Conservation (phyloP, 2,113 vertebrate genomes). For the Thamnaconus septentrionalis region DNA sequence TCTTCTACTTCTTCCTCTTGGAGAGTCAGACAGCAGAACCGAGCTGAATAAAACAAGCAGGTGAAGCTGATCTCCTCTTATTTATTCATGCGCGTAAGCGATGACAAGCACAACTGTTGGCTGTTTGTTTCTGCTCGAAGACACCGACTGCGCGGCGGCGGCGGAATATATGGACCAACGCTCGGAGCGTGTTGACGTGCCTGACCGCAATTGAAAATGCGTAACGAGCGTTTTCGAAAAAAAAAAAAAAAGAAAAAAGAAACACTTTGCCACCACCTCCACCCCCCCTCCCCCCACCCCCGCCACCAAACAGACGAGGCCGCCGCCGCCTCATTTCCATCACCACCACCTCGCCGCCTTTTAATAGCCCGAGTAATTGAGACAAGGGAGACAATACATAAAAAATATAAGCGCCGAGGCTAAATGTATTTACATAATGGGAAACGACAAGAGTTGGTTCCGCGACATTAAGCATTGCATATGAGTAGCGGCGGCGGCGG, state of each 20-base stretch:
- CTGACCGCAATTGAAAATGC: slow-evolving; percentile 49
- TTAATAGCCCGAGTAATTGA: slow-evolving; percentile 82
- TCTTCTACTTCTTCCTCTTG: background rate
- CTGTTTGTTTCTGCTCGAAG: slow-evolving; percentile 26
- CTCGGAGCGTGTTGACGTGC: slow-evolving; percentile 54
- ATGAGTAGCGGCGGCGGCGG: slow-evolving; percentile 54
- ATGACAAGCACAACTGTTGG: slow-evolving; percentile 8
- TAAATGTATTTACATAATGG: slow-evolving; percentile 85
- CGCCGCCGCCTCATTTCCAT: slow-evolving; percentile 64
- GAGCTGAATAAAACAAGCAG: slow-evolving; percentile 10
- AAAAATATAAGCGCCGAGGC: slow-evolving; percentile 74
- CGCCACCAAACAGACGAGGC: slow-evolving; percentile 61
- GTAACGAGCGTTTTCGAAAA: slow-evolving; percentile 48
- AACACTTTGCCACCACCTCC: slow-evolving; percentile 68
- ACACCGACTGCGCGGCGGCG: slow-evolving; percentile 35
- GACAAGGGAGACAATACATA: slow-evolving; percentile 78
- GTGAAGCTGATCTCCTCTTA: slow-evolving; percentile 7
- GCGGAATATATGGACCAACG: slow-evolving; percentile 58
- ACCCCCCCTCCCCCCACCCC: slow-evolving; percentile 48
- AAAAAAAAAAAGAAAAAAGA: slow-evolving; percentile 7
- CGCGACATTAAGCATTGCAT: slow-evolving; percentile 82
- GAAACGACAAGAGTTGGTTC: slow-evolving; percentile 81
- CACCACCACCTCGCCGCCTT: slow-evolving; percentile 73
- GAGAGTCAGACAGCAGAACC: background rate
- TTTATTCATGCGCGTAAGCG: slow-evolving; percentile 21